A percentile compares a stretch with the other conserved stretches of the same genome.
phyloP scores from a whole-genome alignment of 2,113 vertebrate species.

The Calidris pygmaea region DNA sequence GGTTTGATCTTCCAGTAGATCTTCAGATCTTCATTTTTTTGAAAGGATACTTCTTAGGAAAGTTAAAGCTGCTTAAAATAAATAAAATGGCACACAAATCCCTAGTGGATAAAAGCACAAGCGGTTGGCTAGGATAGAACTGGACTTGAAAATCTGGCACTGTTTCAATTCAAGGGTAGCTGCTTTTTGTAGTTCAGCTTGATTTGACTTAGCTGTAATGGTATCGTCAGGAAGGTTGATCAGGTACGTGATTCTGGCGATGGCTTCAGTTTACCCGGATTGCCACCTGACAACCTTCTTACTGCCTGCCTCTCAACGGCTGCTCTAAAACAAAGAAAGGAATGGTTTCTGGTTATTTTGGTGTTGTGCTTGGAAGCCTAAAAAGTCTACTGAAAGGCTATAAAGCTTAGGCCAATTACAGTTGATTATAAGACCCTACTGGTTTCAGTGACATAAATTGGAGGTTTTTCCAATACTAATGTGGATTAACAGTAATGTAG shows the following conservation, averaged over 20 bases:
- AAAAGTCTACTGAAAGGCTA: not conserved
- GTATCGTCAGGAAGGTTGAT: not conserved
- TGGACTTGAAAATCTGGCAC: not conserved
- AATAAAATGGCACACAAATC: not conserved
- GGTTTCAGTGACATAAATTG: not conserved
- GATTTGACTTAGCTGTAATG: not conserved
- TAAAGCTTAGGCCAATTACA: not conserved
- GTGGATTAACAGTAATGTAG: not conserved
- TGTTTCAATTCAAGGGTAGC: not conserved
- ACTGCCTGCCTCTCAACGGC: not conserved
- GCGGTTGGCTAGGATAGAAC: not conserved
- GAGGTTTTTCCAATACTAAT: not conserved
- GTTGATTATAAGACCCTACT: not conserved
- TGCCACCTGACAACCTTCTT: not conserved
- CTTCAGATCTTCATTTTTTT: not conserved
- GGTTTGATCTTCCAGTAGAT: not conserved
- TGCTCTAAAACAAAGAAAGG: not conserved
- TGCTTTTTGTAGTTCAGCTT: not conserved
- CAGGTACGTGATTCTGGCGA: not conserved
- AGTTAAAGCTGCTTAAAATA: not conserved
- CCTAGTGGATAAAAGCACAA: not conserved
- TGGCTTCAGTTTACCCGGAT: not conserved
- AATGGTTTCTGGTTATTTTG: not conserved
- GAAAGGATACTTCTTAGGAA: not conserved
- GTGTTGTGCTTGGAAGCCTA: not conserved